Base-by-base conservation (phyloP, 2,797 vertebrate genomes). In the Coluber constrictor region DNA sequence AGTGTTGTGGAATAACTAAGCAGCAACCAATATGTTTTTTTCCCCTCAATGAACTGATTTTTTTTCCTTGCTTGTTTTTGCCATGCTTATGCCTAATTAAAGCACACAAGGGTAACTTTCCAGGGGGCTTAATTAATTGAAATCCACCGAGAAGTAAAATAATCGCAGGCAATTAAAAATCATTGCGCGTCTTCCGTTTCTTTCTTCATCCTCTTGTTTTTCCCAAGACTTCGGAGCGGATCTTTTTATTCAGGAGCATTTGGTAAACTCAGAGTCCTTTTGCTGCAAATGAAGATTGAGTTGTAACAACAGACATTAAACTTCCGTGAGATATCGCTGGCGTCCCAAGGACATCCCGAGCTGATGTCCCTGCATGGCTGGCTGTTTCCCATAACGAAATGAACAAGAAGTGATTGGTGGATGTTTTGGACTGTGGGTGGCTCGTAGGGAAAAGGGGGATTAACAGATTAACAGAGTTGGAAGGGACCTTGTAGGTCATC, bases 51-150 rank as follows among this genome's bases (percentile, higher is more conserved):
- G 90, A 94, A 88, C 90, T 91, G 94, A 8, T 91, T 94, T 94
- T 91, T 86, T 91, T 86, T 2, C 27, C 61, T 74, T 87, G 60
- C 88, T 88, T 63, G 37, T 94, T 88, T 91, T 90, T 70, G 59
- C 91, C 90, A 92, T 66, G 37, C 86, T 92, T 92, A 87, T 25
- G 90, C 90, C 92, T 95, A 93, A 96, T 95, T 96, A 94, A 96
- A 91, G 90, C 61, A 92, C 92, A 92, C 90, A 66, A 87, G 54
- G 90, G 54, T 88, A 59, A 87, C 90, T 60, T 90, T 94, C 83
- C 47, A 70, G 66, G 93, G 92, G 92, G 90, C 90, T 93, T 93
- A 92, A 92, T 94, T 92, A 94, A 94, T 88, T 92, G 66, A 89
- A 89, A 86, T 66, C 89, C 66, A 92, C 90, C 11, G 87, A 87